A percentile compares a stretch with the other conserved stretches of the same genome.
Conservation (phyloP, 2,888 invertebrate species). For the Andrena bucephala region DNA sequence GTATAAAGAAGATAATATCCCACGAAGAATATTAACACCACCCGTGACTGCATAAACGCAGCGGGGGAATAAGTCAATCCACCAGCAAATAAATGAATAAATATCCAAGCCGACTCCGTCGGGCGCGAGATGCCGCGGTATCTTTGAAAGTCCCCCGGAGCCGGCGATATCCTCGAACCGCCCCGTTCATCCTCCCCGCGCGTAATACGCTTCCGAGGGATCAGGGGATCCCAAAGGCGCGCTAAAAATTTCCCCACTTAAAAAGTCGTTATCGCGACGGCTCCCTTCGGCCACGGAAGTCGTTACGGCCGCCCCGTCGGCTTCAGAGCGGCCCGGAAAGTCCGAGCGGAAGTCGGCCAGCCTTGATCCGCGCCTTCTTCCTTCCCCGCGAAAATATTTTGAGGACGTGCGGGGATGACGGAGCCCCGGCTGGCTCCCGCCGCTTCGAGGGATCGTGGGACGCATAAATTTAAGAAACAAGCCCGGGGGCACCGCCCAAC, state of each 20-base stretch:
- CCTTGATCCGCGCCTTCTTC: slow-evolving; percentile 25
- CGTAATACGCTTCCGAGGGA: slow-evolving; percentile 4
- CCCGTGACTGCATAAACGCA: too few species aligned
- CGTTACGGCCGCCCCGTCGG: slow-evolving; percentile 37
- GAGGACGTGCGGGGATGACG: slow-evolving; percentile 43
- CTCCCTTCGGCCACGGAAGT: slow-evolving; percentile 39
- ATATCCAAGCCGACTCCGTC: background rate
- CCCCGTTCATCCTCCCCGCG: background rate
- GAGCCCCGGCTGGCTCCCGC: slow-evolving; percentile 9
- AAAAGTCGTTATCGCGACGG: slow-evolving; percentile 70
- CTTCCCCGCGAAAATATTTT: slow-evolving; percentile 46
- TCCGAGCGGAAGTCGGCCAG: slow-evolving; percentile 18
- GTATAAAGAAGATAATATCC: background rate
- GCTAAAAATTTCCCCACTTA: slow-evolving; percentile 70
- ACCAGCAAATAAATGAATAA: background rate
- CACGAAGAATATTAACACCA: background rate
- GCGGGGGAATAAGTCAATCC: background rate
- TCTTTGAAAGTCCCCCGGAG: background rate
- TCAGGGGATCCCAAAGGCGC: slow-evolving; percentile 4
- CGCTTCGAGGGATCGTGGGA: slow-evolving; percentile 41
- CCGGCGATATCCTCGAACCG: background rate
- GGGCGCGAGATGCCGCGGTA: background rate
- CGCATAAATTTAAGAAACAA: slow-evolving; percentile 64
- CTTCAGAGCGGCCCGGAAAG: slow-evolving; percentile 1
- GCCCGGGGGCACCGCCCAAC: background rate